Base-by-base conservation (phyloP, 2,888 invertebrate genomes). In the Spicauda simplicius region DNA sequence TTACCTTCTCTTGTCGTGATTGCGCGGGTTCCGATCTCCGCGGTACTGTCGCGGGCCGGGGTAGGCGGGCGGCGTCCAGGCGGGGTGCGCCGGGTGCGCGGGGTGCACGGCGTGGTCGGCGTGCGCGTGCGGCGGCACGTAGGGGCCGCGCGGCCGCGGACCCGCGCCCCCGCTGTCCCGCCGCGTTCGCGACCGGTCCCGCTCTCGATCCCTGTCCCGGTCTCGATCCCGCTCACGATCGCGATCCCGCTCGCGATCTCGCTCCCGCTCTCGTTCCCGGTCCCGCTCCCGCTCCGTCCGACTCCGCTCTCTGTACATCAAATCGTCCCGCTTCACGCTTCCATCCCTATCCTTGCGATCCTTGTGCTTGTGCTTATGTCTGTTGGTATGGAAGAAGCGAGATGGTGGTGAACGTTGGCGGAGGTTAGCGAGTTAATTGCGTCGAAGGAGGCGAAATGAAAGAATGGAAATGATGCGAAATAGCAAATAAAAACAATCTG, bases 1-100 rank as follows among this genome's bases (percentile, higher is more conserved):
- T 60, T 77, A 95, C 95, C 95, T 94, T 84, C 96, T 93, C 80
- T 96, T 96, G 70, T 96, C 96, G 72, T 94, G 94, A 67, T 94
- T 89, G 16, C 95, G 85, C 71, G 94, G 89, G 72, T 87, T 88
- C 64, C 93, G 86, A 69, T 93, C 93, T 45, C 83, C 81, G 64
- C 90, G 86, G 74, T 93, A 93, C 77, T 89, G 88, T 41, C 90
- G 76, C 45, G 90, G 91, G 30, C 91, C 91, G 65, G 91, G 91
- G 79, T 90, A 91, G 67, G 91, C 89, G 68, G 90, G 90, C 76
- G 90, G 84, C 72, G 86, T 86, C 88, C 88, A 89, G 58, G 70
- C 82, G 64, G 78, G 74, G 65, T 79, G 77, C 70, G 76, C 37
- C 50, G 74, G 71, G 69, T 79, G 77, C 68, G 76, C 72, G 52